These are phyloP conservation scores for Meloidogyne hapla DNA, from an alignment of 1,140 invertebrate genomes.

Conservation along the genomic window DNA sequence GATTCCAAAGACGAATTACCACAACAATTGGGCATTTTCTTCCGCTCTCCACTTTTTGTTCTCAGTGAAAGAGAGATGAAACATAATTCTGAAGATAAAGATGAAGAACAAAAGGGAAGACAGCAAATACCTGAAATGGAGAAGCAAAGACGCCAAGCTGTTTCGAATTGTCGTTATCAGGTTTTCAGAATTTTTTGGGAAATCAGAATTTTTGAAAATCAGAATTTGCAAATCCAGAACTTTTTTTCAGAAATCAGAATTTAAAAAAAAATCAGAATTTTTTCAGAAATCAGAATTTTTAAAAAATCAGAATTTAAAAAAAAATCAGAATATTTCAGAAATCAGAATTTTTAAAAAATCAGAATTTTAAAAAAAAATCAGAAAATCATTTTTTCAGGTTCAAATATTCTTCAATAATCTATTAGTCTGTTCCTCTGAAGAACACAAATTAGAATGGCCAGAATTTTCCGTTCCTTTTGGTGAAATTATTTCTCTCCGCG, in stretches of 20 bases:
- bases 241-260: too few relatives aligned
- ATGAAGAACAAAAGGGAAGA: conserved; percentile 7
- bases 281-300: too few relatives aligned
- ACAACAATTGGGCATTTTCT: conserved; percentile 22
- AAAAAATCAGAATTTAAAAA: too few relatives aligned
- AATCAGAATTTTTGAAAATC: background rate
- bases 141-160: background rate
- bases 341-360: background rate
- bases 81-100: background rate
- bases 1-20: conserved; percentile 28
- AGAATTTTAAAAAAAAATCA: background rate
- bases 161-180: background rate
- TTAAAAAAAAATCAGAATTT: too few relatives aligned
- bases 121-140: conserved; percentile 12
- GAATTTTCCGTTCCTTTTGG: conserved; percentile 37
- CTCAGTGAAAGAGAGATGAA: conserved; percentile 15
- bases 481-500: conserved; percentile 37
- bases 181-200: background rate
- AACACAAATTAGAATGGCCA: conserved; percentile 16
- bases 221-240: background rate
- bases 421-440: conserved; percentile 41
- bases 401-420: conserved; percentile 46
- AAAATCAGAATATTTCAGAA: too few relatives aligned
- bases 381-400: conserved; percentile 17
- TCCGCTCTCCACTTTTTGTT: conserved; percentile 26